Evolutionary conservation across 2,888 invertebrate species (phyloP).

Genomic region (Camptogramma bilineatum): DNA sequence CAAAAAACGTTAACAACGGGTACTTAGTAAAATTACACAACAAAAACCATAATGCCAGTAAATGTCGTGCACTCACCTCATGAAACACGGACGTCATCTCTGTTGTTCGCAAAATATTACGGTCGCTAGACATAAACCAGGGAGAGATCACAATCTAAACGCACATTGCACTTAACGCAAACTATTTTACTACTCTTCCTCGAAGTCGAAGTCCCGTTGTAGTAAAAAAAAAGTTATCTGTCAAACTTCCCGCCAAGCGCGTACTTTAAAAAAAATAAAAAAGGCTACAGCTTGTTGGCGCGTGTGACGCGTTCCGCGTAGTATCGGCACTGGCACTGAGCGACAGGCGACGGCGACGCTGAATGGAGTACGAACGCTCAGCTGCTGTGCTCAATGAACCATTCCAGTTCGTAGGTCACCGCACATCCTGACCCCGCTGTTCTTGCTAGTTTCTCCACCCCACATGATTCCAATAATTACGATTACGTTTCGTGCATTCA

Average conservation of each 20-base stretch:
- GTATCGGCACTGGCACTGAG: slow-evolving; percentile 80
- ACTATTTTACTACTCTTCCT: slow-evolving; percentile 29
- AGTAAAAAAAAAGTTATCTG: slow-evolving; percentile 38
- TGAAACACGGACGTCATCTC: slow-evolving; percentile 79
- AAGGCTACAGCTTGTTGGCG: slow-evolving; percentile 69
- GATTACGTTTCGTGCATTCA: slow-evolving; percentile 24
- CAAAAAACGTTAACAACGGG: slow-evolving; percentile 47
- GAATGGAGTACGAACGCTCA: slow-evolving; percentile 74
- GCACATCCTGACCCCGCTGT: slow-evolving; percentile 74
- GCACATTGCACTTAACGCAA: slow-evolving; percentile 68
- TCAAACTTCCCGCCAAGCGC: slow-evolving; percentile 73
- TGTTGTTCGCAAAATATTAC: slow-evolving; percentile 61
- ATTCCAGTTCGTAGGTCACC: slow-evolving; percentile 81
- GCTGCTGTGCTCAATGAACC: slow-evolving; percentile 82
- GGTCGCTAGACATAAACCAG: slow-evolving; percentile 55
- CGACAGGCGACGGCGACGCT: slow-evolving; percentile 61
- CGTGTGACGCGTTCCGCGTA: slow-evolving; percentile 81
- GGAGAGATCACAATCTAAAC: slow-evolving; percentile 67
- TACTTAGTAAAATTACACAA: slow-evolving; percentile 66
- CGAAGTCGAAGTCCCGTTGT: slow-evolving; percentile 11
- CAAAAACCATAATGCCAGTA: slow-evolving; percentile 77
- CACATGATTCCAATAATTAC: slow-evolving; percentile 45
- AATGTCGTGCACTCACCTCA: slow-evolving; percentile 83
- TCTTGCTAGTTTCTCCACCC: slow-evolving; percentile 72
- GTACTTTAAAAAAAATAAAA: slow-evolving; percentile 56